Conservation (phyloP, 2,797 vertebrate species). For the Pygocentrus nattereri region DNA sequence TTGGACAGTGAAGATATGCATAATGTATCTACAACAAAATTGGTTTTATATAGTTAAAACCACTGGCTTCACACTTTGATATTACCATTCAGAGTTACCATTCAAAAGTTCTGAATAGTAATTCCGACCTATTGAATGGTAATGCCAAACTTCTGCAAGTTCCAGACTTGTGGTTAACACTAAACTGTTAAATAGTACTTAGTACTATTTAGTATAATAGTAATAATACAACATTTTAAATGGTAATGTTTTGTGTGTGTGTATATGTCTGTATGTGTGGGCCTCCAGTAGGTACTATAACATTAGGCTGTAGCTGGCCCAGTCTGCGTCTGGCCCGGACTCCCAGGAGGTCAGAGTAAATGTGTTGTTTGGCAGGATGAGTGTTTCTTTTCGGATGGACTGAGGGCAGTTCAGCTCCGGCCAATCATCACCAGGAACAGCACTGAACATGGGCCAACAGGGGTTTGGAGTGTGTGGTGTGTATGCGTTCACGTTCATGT, state of each 20-base stretch:
- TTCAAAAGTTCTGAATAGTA: too few species aligned
- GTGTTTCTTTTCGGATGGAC: constrained; percentile 15
- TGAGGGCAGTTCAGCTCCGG: constrained; percentile 38
- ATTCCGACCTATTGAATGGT: too few species aligned
- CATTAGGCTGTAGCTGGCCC: background rate
- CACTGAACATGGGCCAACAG: background rate
- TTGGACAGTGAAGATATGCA: too few species aligned
- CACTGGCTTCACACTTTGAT: too few species aligned
- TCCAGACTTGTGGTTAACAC: too few species aligned
- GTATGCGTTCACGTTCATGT: background rate
- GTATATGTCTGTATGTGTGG: background rate
- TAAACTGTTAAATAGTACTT: too few species aligned
- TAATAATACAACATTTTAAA: background rate
- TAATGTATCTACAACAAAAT: too few species aligned
- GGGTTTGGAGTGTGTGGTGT: background rate
- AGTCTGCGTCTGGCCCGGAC: background rate
- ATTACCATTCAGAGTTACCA: too few species aligned
- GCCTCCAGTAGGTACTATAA: background rate
- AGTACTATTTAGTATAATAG: too few species aligned
- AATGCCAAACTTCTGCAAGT: too few species aligned
- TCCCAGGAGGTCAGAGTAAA: constrained; percentile 29
- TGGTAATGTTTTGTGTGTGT: background rate
- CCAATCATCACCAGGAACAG: background rate
- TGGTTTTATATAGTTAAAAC: too few species aligned
- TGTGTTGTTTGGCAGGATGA: constrained; percentile 37